These are phyloP conservation scores for Gymnodraco acuticeps DNA, from an alignment of 2,797 vertebrate genomes.

Conservation along the genomic window DNA sequence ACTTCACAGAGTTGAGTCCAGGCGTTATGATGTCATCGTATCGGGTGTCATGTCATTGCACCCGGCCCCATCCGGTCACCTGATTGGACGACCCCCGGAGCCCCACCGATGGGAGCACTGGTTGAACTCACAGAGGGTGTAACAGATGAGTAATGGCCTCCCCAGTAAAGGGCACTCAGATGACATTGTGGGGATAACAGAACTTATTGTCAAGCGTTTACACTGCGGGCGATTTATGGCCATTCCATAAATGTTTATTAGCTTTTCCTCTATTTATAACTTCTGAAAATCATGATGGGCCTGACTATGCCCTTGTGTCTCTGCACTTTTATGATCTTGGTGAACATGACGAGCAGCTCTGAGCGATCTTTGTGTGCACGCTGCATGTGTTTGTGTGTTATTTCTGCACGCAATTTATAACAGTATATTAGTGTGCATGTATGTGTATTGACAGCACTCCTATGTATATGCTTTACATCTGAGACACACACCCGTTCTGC, in stretches of 20 bases:
- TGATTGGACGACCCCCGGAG: slow-evolving; percentile 64
- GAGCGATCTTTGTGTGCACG: slow-evolving; percentile 69
- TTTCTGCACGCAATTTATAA: slow-evolving; percentile 17
- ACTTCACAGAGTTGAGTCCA: slow-evolving; percentile 53
- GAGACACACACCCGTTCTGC: slow-evolving; percentile 10
- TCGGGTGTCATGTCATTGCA: slow-evolving; percentile 49
- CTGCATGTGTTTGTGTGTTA: slow-evolving; percentile 38
- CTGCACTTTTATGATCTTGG: slow-evolving; percentile 79
- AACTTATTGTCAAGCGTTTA: slow-evolving; percentile 84
- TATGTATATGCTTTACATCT: slow-evolving; percentile 31
- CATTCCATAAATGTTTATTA: slow-evolving; percentile 88
- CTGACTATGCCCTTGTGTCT: slow-evolving; percentile 73
- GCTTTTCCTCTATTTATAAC: slow-evolving; percentile 87
- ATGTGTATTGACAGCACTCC: slow-evolving; percentile 55
- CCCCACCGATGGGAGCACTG: slow-evolving; percentile 54
- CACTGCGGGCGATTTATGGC: slow-evolving; percentile 82
- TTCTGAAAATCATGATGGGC: slow-evolving; percentile 81
- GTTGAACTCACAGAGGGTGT: slow-evolving; percentile 48
- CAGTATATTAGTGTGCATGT: slow-evolving; percentile 42
- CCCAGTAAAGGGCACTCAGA: slow-evolving; percentile 80
- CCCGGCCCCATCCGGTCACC: slow-evolving; percentile 32
- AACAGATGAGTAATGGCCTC: slow-evolving; percentile 73
- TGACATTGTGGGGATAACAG: slow-evolving; percentile 85
- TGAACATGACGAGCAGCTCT: slow-evolving; percentile 65
- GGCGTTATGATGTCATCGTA: slow-evolving; percentile 67